phyloP scores from a whole-genome alignment of 2,888 invertebrate genomes.

The Stegana nigrithorax region DNA sequence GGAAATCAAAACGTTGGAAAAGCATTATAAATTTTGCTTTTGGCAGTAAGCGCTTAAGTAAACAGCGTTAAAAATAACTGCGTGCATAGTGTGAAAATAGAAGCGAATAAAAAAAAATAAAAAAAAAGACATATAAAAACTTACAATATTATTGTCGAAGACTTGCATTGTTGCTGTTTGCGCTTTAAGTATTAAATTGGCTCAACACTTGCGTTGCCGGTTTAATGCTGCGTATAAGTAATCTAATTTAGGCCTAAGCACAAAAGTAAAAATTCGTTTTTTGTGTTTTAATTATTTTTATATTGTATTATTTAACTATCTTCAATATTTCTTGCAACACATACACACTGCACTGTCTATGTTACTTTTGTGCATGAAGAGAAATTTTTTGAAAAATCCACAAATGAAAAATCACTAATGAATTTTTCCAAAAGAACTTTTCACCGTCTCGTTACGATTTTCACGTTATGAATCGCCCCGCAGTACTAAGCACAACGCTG shows the following conservation, averaged over 20 bases:
- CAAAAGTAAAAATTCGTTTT: no score
- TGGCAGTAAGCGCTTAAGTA: constrained; percentile 25
- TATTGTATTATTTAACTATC: no score
- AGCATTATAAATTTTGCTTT: constrained; percentile 34
- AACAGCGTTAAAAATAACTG: constrained; percentile 15
- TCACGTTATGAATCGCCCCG: constrained; percentile 62
- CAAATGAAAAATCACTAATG: neutral
- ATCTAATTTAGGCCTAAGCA: no score
- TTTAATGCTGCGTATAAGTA: no score
- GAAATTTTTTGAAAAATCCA: neutral
- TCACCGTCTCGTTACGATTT: constrained; percentile 36
- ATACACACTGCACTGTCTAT: no score
- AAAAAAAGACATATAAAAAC: constrained; percentile 31
- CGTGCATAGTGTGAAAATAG: neutral
- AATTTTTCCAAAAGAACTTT: neutral
- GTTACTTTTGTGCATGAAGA: no score
- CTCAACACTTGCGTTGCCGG: neutral
- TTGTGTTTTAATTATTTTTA: no score
- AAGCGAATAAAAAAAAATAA: constrained; percentile 12
- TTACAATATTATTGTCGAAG: constrained; percentile 63
- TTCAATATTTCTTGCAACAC: no score
- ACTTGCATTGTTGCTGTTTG: constrained; percentile 55
- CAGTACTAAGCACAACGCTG: constrained; percentile 49
- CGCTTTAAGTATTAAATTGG: constrained; percentile 13
- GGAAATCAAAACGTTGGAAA: constrained; percentile 5